A percentile compares a stretch with the other conserved stretches of the same genome.
phyloP scores from a whole-genome alignment of 2,888 invertebrate species.

The Archips crataeganus region DNA sequence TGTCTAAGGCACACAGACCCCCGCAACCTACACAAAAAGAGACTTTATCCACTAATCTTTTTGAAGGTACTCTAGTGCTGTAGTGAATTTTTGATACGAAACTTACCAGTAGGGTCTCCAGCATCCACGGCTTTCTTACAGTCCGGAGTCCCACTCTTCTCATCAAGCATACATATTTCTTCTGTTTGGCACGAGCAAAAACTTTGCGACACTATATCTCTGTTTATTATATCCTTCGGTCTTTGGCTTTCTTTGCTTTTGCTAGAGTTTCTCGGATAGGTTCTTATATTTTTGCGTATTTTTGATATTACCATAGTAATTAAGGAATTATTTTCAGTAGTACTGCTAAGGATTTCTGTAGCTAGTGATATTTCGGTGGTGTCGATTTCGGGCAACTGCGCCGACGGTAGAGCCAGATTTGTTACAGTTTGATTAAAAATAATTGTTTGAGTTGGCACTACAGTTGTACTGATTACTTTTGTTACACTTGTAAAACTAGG shows the following conservation, averaged over 20 bases:
- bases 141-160: conserved; percentile 85
- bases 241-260: conserved; percentile 58
- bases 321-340: conserved; percentile 59
- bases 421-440: conserved; percentile 67
- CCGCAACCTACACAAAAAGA: conserved; percentile 84
- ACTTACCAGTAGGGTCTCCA: conserved; percentile 86
- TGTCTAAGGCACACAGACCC: conserved; percentile 87
- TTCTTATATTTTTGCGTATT: conserved; percentile 78
- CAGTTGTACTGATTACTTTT: conserved; percentile 72
- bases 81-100: not conserved
- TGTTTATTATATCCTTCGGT: conserved; percentile 70
- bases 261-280: conserved; percentile 68
- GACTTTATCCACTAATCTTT: not conserved
- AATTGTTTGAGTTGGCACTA: conserved; percentile 76
- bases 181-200: conserved; percentile 83
- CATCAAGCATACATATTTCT: conserved; percentile 88
- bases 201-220: conserved; percentile 68
- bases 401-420: conserved; percentile 56
- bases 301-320: conserved; percentile 67
- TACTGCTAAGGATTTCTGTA: conserved; percentile 51
- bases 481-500: conserved; percentile 70
- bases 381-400: conserved; percentile 45
- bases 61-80: not conserved
- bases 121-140: conserved; percentile 83
- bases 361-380: conserved; percentile 56